Conservation (phyloP, 2,113 vertebrate genomes). For the Passer domesticus region DNA sequence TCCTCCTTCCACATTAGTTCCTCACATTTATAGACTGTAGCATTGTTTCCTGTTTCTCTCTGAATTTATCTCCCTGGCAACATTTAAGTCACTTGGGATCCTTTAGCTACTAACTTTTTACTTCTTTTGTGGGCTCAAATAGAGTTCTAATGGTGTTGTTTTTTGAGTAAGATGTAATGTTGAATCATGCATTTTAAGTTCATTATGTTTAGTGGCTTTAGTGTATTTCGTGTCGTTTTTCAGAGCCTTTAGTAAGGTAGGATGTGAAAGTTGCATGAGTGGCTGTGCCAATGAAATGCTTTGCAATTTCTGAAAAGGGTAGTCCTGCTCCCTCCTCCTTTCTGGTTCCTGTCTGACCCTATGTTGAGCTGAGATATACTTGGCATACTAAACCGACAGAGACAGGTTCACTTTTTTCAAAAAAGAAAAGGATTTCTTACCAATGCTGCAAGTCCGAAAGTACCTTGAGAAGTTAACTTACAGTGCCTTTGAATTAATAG, state of each 20-base stretch:
- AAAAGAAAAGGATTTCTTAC: not conserved
- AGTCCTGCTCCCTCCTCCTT: not conserved
- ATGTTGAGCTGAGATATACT: not conserved
- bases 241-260: not conserved
- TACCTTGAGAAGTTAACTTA: not conserved
- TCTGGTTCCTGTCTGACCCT: constrained; percentile 14
- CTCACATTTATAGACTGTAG: constrained; percentile 11
- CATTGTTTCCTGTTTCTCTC: constrained; percentile 44
- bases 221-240: not conserved
- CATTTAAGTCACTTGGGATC: not conserved
- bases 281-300: not conserved
- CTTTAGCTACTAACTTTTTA: constrained; percentile 7
- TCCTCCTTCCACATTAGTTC: constrained; percentile 34
- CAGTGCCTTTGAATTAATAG: not conserved
- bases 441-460: not conserved
- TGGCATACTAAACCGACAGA: not conserved
- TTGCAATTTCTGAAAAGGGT: constrained; percentile 15
- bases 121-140: not conserved
- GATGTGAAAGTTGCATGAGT: not conserved
- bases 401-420: not conserved
- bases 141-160: not conserved
- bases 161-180: not conserved
- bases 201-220: not conserved
- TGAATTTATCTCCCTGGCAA: constrained; percentile 50
- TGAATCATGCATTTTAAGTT: not conserved